Evolutionary conservation across 2,888 invertebrate genomes (phyloP), one percentile per base, ranked within the genome.

Genomic region (Andrena dorsata): DNA sequence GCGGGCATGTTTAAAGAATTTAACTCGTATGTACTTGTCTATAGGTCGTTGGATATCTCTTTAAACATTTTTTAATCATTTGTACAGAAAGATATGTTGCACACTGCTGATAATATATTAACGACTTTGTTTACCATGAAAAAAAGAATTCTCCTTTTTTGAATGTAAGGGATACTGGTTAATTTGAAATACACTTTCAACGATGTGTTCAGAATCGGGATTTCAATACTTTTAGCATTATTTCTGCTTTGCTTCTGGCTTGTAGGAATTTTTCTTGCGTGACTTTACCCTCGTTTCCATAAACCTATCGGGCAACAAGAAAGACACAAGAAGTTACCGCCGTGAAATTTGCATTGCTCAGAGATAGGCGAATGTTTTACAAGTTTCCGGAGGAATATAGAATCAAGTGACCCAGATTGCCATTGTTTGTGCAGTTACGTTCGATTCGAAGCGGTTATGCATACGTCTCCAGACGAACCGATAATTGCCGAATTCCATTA

Each of bases 361-460:
- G 23, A 68, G 64, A 73, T 49, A 51, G 23, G 56, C 56, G 71
- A 71, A 82, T 49, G 66, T 80, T 82, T 83, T 66, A 71, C 64
- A 77, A 83, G 83, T 77, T 83, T 66, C 77, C 23, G 53, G 51
- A 10, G 30, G 76, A 82, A 83, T 83, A 73, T 73, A 63, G 49
- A 83, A 82, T 82, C 70, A 49, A 68, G 56, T 68, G 73, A 82
- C 82, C 83, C 65, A 74, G 74, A 83, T 82, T 63, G 76, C 53
- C 41, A 77, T 47, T 73, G 73, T 83, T 82, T 77, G 73, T 82
- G 61, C 53, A 41, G 69, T 70, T 75, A 65, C 60, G 32, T 28
- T 20, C 32, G 35, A 26, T 13, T 69, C 41, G 47, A 35, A 63
- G 3, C 41, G 41, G 5, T 32, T 70, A 51, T 65, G 51, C 30